Evolutionary conservation across 1,140 invertebrate genomes (phyloP), one percentile per base, ranked within the genome.

Genomic region (Cyphomyrmex costatus): DNA sequence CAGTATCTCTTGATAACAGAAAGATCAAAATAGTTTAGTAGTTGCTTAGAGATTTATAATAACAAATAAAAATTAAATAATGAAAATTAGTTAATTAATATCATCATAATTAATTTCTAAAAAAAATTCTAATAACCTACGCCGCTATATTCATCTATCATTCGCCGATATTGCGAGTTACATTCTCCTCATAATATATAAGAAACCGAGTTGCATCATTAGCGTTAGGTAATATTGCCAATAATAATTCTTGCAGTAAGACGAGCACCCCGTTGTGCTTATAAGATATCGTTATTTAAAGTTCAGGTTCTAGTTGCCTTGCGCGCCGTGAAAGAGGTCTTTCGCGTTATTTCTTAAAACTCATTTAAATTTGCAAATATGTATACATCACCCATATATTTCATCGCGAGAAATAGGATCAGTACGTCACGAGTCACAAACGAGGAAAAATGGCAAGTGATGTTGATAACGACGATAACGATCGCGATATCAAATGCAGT

Each of bases 161-260:
- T 71, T 30, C 65, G 14, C 68, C 27, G 42, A 49, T 14, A 60
- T 61, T 21, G 79, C 36, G 24, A 73, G 10, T 46, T 73, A 73
- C 14, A 27, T 61, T 74, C 36, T 21, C 24, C 33, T 78, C 10
- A 10, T 7, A 12, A 6, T 71, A 16, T 27, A 10, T 4, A 30
- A 33, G 42, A 73, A 82, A 56, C 19, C 27, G 42, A 60, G 46
- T 27, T 83, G 68, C 79, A 33, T 74, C 36, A 61, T 73, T 74
- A 83, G 24, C 66, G 68, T 83, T 60, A 60, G 51, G 66, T 73
- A 82, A 82, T 82, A 82, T 42, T 6, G 66, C 53, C 65, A 21
- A 71, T 71, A 82, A 73, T 82, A 82, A 82, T 73, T 82, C 68
- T 82, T 82, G 19, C 79, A 82, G 46, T 73, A 82, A 73, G 53